phyloP scores from a whole-genome alignment of 2,797 vertebrate genomes.

The Monodelphis domestica region DNA sequence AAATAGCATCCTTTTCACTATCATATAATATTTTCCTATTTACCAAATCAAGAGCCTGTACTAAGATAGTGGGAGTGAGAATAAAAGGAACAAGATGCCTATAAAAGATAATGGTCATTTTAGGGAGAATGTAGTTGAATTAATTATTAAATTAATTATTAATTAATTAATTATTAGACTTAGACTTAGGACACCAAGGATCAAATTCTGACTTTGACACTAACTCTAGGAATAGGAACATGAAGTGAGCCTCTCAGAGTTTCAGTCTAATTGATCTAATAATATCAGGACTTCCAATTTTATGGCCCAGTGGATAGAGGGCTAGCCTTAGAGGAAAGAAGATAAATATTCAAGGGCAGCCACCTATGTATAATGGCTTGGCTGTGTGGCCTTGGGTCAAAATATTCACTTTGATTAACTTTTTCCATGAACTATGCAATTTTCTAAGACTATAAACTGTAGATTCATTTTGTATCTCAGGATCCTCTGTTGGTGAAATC shows the following conservation, averaged over 20 bases:
- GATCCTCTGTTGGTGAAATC: background rate
- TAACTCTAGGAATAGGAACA: too few relatives aligned
- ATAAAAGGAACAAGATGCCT: background rate
- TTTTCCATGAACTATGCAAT: too few relatives aligned
- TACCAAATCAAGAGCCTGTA: background rate
- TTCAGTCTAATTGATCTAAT: background rate
- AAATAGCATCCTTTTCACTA: background rate
- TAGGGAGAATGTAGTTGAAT: background rate
- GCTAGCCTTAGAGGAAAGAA: background rate
- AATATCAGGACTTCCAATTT: background rate
- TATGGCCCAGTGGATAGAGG: background rate
- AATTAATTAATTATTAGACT: too few relatives aligned
- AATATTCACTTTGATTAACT: background rate
- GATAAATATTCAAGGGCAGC: background rate
- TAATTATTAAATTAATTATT: too few relatives aligned
- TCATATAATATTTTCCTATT: background rate
- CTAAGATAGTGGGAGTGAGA: background rate
- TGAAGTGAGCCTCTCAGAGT: background rate
- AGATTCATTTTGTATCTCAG: background rate
- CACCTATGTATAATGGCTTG: background rate
- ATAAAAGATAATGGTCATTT: background rate
- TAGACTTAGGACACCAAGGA: too few relatives aligned
- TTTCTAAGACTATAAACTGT: background rate
- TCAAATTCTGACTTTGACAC: too few relatives aligned
- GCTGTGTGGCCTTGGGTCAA: background rate